Percentiles rank a stretch among this genome's conserved stretches.
phyloP scores from a whole-genome alignment of 2,797 vertebrate genomes.

The Poecilia velifera region DNA sequence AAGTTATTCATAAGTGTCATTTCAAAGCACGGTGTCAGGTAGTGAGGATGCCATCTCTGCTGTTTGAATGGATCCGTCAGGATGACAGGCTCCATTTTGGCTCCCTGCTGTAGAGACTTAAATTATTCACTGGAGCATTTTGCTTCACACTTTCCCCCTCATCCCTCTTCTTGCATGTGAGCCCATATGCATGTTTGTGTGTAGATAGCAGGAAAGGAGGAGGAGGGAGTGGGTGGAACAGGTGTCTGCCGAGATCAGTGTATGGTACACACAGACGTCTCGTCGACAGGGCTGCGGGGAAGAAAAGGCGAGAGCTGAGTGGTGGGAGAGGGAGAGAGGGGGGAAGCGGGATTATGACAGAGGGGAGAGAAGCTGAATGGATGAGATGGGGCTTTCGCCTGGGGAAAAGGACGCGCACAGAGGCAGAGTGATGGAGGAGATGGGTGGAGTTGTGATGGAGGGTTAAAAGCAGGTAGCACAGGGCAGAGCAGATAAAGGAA shows the following conservation, averaged over 20 bases:
- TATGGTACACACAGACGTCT: conserved; percentile 70
- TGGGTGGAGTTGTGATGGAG: conserved; percentile 41
- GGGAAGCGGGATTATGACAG: conserved; percentile 34
- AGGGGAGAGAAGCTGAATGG: conserved; percentile 45
- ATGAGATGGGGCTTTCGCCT: conserved; percentile 58
- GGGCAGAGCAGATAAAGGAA: conserved; percentile 37
- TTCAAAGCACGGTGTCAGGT: conserved; percentile 51
- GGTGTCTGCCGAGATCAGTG: conserved; percentile 79
- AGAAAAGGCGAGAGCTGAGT: conserved; percentile 47
- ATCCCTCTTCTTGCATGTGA: conserved; percentile 31
- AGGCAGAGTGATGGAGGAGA: conserved; percentile 28
- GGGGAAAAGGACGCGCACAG: conserved; percentile 50
- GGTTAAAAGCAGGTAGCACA: conserved; percentile 57
- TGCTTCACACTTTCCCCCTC: conserved; percentile 64
- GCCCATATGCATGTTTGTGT: conserved; percentile 14
- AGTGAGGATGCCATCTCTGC: conserved; percentile 58
- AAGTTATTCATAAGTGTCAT: conserved; percentile 59
- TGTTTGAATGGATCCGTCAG: conserved; percentile 68
- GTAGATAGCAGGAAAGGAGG: conserved; percentile 9
- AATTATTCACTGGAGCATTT: conserved; percentile 83
- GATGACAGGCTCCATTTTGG: conserved; percentile 75
- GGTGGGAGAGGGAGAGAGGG: not conserved
- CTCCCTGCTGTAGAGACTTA: conserved; percentile 72
- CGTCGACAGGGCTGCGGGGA: conserved; percentile 61
- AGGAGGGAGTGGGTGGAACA: conserved; percentile 64